Evolutionary conservation across 30 jellyfish, hydroid and myxozoan species (phyloP).

Genomic region (Rhopilema esculentum): DNA sequence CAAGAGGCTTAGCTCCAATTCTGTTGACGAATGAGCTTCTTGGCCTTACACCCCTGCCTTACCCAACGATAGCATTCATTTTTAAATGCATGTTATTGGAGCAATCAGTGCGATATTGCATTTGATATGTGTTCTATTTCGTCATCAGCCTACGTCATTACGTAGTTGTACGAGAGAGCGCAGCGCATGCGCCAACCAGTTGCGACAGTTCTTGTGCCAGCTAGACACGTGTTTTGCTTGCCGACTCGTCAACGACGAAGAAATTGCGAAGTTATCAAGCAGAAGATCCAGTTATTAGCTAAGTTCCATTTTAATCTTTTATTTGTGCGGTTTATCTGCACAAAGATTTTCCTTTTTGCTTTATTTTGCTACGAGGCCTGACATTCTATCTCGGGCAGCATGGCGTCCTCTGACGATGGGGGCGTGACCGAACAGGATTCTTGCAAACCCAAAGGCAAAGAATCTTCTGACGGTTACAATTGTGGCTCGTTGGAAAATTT

Average conservation of each 20-base stretch:
- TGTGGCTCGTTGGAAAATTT: slow-evolving; percentile 4
- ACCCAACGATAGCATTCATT: too few species aligned
- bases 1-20: too few species aligned
- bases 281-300: slow-evolving; percentile 15
- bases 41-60: too few species aligned
- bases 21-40: too few species aligned
- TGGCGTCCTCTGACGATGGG: slow-evolving; percentile 17
- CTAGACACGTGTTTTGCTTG: slow-evolving; percentile 26
- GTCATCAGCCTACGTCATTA: slow-evolving; percentile 58
- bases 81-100: too few species aligned
- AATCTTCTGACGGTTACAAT: background rate
- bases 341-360: background rate
- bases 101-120: too few species aligned
- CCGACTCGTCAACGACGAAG: background rate
- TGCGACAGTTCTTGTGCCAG: slow-evolving; percentile 52
- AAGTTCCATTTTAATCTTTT: background rate
- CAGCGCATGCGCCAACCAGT: slow-evolving; percentile 57
- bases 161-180: slow-evolving; percentile 57
- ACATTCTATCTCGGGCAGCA: slow-evolving; percentile 1
- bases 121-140: slow-evolving; percentile 7
- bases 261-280: background rate
- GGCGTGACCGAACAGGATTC: slow-evolving; percentile 29
- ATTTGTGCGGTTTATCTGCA: background rate
- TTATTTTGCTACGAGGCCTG: background rate
- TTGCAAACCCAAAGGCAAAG: slow-evolving; percentile 20